These are phyloP conservation scores for Pungitius pungitius DNA, from an alignment of 2,113 vertebrate species.

Conservation along the genomic window DNA sequence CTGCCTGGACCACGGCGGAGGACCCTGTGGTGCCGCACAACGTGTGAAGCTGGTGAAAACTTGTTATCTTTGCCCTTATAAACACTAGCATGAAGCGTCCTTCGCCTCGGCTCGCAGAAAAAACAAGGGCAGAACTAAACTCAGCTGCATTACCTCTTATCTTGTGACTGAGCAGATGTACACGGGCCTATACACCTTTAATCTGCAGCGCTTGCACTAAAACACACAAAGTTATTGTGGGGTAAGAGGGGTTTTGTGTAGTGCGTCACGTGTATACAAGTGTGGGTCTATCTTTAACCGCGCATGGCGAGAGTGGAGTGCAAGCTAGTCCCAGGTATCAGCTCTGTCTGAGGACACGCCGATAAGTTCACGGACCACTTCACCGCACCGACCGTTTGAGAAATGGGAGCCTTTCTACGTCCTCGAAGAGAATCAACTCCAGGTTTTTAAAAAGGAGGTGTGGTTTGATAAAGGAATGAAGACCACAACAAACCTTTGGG, in stretches of 20 bases:
- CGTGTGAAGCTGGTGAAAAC: no score
- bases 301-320: slow-evolving; percentile 19
- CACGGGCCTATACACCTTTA: slow-evolving; percentile 20
- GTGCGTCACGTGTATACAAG: neutral
- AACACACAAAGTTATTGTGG: neutral
- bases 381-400: slow-evolving; percentile 25
- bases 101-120: slow-evolving; percentile 26
- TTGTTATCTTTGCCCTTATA: slow-evolving; percentile 6
- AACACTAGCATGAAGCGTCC: slow-evolving; percentile 33
- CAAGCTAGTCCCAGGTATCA: slow-evolving; percentile 47
- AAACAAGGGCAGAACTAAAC: slow-evolving; percentile 62
- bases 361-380: slow-evolving; percentile 42
- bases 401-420: slow-evolving; percentile 24
- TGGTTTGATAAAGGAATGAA: neutral
- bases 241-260: neutral
- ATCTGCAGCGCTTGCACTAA: neutral
- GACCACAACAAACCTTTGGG: neutral
- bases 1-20: slow-evolving; percentile 45
- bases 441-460: no score
- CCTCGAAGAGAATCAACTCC: neutral
- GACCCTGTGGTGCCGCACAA: slow-evolving; percentile 33
- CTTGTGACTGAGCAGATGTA: slow-evolving; percentile 48
- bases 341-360: slow-evolving; percentile 46
- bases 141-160: slow-evolving; percentile 55
- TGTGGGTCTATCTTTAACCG: slow-evolving; percentile 41